Evolutionary conservation across 2,888 invertebrate genomes (phyloP).

Genomic region (Amphipoea lucens): DNA sequence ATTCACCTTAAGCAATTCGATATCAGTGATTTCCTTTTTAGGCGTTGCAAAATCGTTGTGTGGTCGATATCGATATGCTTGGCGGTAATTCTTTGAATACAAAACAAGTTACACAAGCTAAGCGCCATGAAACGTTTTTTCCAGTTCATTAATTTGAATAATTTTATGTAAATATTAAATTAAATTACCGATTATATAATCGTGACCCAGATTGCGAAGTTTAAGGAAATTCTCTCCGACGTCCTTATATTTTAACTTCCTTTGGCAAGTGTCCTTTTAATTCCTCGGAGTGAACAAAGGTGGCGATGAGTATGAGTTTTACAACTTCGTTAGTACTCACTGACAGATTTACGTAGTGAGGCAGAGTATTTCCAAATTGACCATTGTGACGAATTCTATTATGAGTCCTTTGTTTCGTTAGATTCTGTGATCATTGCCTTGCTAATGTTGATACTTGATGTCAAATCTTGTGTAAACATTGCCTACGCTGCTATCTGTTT

Average conservation of each 20-base stretch:
- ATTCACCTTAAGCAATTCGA: constrained; percentile 25
- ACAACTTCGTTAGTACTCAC: constrained; percentile 70
- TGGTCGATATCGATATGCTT: constrained; percentile 26
- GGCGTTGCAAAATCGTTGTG: constrained; percentile 30
- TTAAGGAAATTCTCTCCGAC: constrained; percentile 69
- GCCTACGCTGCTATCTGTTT: constrained; percentile 32
- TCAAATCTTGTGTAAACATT: constrained; percentile 41
- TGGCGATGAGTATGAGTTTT: constrained; percentile 67
- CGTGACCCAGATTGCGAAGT: constrained; percentile 61
- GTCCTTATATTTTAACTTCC: constrained; percentile 71
- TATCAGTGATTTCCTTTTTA: constrained; percentile 29
- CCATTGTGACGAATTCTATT: constrained; percentile 52
- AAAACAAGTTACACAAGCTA: constrained; percentile 56
- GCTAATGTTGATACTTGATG: constrained; percentile 19
- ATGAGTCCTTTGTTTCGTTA: constrained; percentile 47
- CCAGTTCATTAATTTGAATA: constrained; percentile 55
- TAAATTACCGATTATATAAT: constrained; percentile 53
- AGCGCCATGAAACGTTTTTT: constrained; percentile 45
- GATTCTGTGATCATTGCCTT: constrained; percentile 18
- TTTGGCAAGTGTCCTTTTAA: constrained; percentile 66
- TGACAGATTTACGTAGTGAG: constrained; percentile 74
- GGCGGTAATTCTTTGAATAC: constrained; percentile 38
- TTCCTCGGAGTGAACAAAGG: constrained; percentile 69
- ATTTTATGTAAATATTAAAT: constrained; percentile 54
- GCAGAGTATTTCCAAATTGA: constrained; percentile 48